Evolutionary conservation across 1,140 invertebrate species (phyloP), one percentile per base, ranked within the genome.

Genomic region (Pseudomyrmex flavicornis): DNA sequence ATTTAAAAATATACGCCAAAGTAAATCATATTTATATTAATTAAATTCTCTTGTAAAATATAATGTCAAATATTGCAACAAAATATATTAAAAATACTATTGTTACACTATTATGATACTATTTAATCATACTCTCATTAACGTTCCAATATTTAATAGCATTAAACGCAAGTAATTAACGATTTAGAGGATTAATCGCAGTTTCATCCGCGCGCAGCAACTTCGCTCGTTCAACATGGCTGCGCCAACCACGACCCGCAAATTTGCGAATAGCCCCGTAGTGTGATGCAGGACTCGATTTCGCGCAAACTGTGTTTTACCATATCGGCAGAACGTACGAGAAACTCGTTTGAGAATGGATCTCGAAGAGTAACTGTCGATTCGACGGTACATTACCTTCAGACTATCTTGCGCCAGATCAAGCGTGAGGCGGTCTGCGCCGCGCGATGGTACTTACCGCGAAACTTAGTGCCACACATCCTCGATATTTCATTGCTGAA

Each of bases 401-500:
- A 62, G 68, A 62, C 56, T 82, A 73, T 56, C 56, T 61, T 17
- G 5, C 12, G 22, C 5, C 15, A 56, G 44, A 85, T 88, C 73
- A 68, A 68, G 63, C 84, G 56, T 73, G 52, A 75, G 54, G 35
- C 82, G 62, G 7, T 35, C 35, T 7, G 35, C 48, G 22, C 63
- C 62, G 69, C n/a, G 58, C 70, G 26, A 73, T 46, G 56, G 75
- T 80, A 73, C 79, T 80, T 77, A 54, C 66, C 48, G 54, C 50
- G 35, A 77, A 74, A 66, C 65, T 86, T 84, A 86, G 52, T 69
- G 48, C 54, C 82, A 56, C 61, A 73, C 48, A 88, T 88, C 72
- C 77, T 65, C 77, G 48, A 88, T 88, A 88, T 72, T 88, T 88
- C 73, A 88, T 85, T 58, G 54, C 76, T 75, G 62, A 50, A 54